These are phyloP conservation scores for Lamellibrachia luymesi DNA, from an alignment of 1,140 invertebrate species.

Conservation along the genomic window DNA sequence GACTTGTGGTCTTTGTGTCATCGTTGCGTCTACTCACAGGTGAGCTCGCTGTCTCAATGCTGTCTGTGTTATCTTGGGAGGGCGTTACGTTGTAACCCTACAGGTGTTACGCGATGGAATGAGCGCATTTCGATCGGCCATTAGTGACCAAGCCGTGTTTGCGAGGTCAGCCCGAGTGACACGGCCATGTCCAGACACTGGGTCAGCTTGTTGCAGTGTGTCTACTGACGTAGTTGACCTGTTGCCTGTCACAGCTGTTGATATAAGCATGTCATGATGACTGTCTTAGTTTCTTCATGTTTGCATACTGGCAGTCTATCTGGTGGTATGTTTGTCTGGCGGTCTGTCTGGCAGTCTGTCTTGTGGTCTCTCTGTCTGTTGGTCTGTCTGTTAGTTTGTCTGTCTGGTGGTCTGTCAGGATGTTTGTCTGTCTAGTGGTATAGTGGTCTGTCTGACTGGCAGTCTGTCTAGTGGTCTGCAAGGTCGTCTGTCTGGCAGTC, in stretches of 20 bases:
- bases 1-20: not conserved
- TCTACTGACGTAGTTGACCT: not conserved
- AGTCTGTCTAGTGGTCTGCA: not conserved
- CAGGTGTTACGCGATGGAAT: not conserved
- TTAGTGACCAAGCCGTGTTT: not conserved
- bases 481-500: not conserved
- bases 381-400: not conserved
- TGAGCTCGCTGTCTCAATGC: not conserved
- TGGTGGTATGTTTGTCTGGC: not conserved
- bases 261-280: not conserved
- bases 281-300: not conserved
- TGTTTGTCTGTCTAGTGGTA: not conserved
- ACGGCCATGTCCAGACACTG: not conserved
- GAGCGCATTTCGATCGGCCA: not conserved
- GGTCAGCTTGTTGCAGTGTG: not conserved
- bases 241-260: not conserved
- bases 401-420: not conserved
- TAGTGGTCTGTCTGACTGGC: not conserved
- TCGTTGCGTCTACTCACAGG: not conserved
- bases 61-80: not conserved
- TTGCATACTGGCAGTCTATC: not conserved
- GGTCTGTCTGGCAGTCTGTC: not conserved
- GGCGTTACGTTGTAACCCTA: not conserved
- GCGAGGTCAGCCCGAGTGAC: not conserved
- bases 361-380: not conserved